Evolutionary conservation across 2,797 vertebrate genomes (phyloP), one percentile per base, ranked within the genome.

Genomic region (Champsocephalus gunnari): DNA sequence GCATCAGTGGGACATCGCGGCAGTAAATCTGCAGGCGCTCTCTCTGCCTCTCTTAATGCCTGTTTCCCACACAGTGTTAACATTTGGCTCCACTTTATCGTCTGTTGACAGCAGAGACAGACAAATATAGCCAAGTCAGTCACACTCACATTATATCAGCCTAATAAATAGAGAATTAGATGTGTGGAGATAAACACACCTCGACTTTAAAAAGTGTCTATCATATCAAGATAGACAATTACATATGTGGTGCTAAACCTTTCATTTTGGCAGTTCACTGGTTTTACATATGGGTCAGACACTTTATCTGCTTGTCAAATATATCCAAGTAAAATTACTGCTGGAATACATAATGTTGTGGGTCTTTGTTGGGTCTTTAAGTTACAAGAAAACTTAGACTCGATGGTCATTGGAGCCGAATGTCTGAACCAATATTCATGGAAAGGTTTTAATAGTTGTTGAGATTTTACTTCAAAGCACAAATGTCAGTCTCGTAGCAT

Each of bases 11-110:
- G 90, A 91, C 84, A 83, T 80, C 79, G 9, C 80, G 49, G 83
- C 86, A 73, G 88, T 92, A 93, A 93, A 93, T 92, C 89, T 90
- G 68, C 81, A 73, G 88, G 80, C 82, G 14, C 60, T 77, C 88
- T 43, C 65, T 80, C 77, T 55, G 75, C 75, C 87, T 76, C 82
- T 66, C 78, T 71, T 77, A 80, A 87, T 76, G 91, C 81, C 91
- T 77, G 87, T 85, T 81, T 85, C 82, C 82, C 85, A 82, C 79
- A 85, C 77, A 65, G 51, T 66, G 81, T 87, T 83, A 82, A 79
- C 85, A 87, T 85, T 89, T 87, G 83, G 85, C 51, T 77, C 65
- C 86, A 82, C 74, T 90, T 90, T 84, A 89, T 87, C 47, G 62
- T 77, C 64, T 49, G 71, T 21, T 80, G 82, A 73, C 80, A 81